phyloP scores from a whole-genome alignment of 2,797 vertebrate species.

The Hemitrygon akajei region DNA sequence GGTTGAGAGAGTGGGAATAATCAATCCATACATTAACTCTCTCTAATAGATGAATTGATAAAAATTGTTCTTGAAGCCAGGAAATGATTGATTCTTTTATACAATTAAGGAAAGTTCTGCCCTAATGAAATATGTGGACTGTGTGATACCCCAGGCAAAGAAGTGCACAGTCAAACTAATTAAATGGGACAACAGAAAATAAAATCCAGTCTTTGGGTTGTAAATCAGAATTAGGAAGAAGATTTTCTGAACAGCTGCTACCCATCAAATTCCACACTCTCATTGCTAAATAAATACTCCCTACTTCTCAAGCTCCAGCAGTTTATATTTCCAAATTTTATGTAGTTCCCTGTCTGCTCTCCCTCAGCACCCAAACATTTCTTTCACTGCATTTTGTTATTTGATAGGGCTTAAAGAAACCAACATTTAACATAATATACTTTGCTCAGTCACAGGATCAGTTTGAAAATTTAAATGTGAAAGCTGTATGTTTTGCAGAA shows the following conservation, averaged over 20 bases:
- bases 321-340: not conserved
- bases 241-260: not conserved
- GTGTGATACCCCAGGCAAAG: not conserved
- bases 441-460: not conserved
- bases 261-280: not conserved
- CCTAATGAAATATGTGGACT: not conserved
- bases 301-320: not conserved
- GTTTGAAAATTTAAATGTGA: not conserved
- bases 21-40: not conserved
- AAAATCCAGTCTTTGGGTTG: not conserved
- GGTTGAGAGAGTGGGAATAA: too few relatives aligned
- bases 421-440: not conserved
- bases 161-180: not conserved
- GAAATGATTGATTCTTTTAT: not conserved
- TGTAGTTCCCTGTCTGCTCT: not conserved
- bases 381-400: not conserved
- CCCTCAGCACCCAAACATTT: not conserved
- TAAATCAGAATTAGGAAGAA: not conserved
- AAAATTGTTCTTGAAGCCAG: not conserved
- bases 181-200: not conserved
- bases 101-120: not conserved
- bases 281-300: not conserved
- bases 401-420: not conserved
- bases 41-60: not conserved
- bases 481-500: not conserved